Evolutionary conservation across 2,113 vertebrate species (phyloP), one percentile per base, ranked within the genome.

Genomic region (Periophthalmus modestus): DNA sequence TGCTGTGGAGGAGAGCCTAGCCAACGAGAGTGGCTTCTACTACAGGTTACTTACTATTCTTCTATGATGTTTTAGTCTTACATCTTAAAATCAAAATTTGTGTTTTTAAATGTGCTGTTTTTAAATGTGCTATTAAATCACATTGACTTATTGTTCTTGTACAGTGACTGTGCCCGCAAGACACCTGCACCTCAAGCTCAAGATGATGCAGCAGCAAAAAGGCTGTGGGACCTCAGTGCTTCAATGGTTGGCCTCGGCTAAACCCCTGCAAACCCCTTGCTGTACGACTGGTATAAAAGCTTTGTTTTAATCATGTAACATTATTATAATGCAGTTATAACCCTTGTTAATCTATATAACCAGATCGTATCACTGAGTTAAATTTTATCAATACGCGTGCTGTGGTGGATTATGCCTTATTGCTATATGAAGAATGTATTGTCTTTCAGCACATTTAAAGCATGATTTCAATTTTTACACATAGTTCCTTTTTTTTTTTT

Each of bases 191-290:
- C 88, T 6, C 88, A 87, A 61, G 93, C 86, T 47, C 75, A 71
- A 34, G 89, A 94, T 73, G 90, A 93, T 16, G 78, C 57, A 1
- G 77, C 84, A 11, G 92, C 93, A 39, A 88, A 82, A 76, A 89
- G 50, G 78, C 91, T 94, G 48, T 94, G 92, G 93, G 89, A 92
- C 33, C 74, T 94, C 68, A 93, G 93, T 59, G 73, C 86, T 3
- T 89, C 87, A 39, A 91, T 93, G 92, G 91, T 94, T 5, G 87
- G 89, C 46, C 62, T 83, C 93, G 79, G 68, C 57, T 11, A 90
- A 80, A 86, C 71, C 66, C 33, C 71, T 59, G 36, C 39, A 34
- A 39, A 34, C 28, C 6, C 19, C 18, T 36, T 19, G 1, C 16
- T 63, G n/a, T 39, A 13, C n/a, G 18, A 34, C 7, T 36, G 61